Evolutionary conservation across 2,113 vertebrate species (phyloP), one percentile per base, ranked within the genome.

Genomic region (Oreochromis tanganicae): DNA sequence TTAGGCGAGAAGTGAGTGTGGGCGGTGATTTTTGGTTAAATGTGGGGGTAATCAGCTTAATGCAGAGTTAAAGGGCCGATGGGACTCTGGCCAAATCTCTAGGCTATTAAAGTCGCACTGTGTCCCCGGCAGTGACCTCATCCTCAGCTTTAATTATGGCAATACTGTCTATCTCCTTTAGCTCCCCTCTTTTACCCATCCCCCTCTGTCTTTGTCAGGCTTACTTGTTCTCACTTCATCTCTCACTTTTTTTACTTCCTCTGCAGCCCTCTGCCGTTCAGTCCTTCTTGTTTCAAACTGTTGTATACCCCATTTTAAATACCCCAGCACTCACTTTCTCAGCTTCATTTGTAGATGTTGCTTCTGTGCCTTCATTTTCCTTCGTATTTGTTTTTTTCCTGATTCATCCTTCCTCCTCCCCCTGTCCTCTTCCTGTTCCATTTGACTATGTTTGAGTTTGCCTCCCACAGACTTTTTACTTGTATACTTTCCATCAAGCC

Each of bases 21-120:
- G 93, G 93, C 63, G 89, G 94, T 90, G 94, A 89, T 92, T 94
- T 95, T 95, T 95, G 93, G 94, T 94, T 94, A 94, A 95, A 95
- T 95, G 95, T 95, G 92, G 89, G 94, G 89, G 93, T 96, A 96
- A 97, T 97, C 96, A 96, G 96, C 95, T 96, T 97, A 96, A 95
- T 95, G 95, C 93, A 93, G 95, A 96, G 95, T 94, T 96, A 96
- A 96, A 96, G 95, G 94, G 87, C 94, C 57, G 87, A 93, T 94
- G 95, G 96, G 95, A 95, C 41, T 85, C 56, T 21, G 54, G 95
- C 96, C 96, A 97, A 96, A 96, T 96, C 95, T 93, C 92, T 90
- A 63, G 91, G 94, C 94, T 96, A 96, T 95, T 95, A 95, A 96
- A 93, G 90, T 88, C 85, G 80, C 91, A 84, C 92, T 85, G 75